phyloP scores from a whole-genome alignment of 2,888 invertebrate species.

The Dione juno region DNA sequence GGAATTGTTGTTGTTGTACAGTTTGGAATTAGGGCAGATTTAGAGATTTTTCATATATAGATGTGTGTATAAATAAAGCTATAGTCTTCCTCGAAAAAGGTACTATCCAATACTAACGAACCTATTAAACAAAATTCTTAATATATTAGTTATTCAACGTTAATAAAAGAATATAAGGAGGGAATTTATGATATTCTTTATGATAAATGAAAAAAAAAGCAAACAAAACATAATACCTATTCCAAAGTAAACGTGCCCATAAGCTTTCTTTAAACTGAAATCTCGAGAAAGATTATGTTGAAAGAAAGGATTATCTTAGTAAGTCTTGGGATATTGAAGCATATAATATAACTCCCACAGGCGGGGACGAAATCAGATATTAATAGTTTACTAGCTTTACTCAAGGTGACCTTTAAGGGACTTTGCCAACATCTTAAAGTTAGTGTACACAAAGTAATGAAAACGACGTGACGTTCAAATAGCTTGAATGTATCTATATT shows the following conservation, averaged over 20 bases:
- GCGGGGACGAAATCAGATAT: slow-evolving; percentile 23
- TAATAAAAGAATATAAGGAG: not conserved
- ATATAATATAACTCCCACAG: slow-evolving; percentile 11
- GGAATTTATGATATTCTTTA: not conserved
- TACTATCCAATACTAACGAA: no score
- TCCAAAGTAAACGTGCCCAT: slow-evolving; percentile 3
- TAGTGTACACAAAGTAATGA: not conserved
- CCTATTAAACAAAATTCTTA: no score
- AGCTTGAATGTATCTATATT: no score
- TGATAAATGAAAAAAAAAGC: not conserved
- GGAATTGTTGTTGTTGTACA: not conserved
- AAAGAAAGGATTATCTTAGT: slow-evolving; percentile 19
- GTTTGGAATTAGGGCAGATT: no score
- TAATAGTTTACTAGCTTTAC: slow-evolving; percentile 6
- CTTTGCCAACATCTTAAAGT: not conserved
- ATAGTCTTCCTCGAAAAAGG: no score
- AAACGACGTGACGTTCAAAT: not conserved
- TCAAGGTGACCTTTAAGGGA: slow-evolving; percentile 10
- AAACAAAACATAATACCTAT: slow-evolving; percentile 3
- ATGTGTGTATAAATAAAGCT: no score
- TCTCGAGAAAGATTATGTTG: slow-evolving; percentile 8
- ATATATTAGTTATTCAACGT: no score
- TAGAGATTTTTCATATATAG: no score
- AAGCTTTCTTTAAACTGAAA: slow-evolving; percentile 1
- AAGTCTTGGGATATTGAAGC: slow-evolving; percentile 13